Evolutionary conservation across 2,113 vertebrate species (phyloP).

Genomic region (Nesogale talazaci): DNA sequence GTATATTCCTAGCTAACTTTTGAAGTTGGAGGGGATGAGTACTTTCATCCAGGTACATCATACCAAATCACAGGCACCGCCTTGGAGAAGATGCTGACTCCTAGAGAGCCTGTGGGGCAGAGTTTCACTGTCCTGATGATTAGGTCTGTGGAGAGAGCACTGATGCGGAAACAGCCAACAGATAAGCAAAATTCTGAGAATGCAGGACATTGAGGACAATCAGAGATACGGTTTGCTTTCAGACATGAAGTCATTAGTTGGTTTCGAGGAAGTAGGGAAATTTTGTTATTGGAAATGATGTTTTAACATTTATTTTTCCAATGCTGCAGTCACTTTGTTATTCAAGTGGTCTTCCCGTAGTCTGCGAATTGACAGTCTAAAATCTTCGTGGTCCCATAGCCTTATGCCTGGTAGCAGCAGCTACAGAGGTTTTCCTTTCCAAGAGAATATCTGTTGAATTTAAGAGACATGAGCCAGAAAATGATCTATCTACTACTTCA

Average conservation of each 20-base stretch:
- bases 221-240: not conserved
- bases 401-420: not conserved
- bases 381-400: not conserved
- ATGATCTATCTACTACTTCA: not conserved
- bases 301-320: constrained; percentile 5
- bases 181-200: not conserved
- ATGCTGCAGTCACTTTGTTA: not conserved
- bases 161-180: not conserved
- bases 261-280: not conserved
- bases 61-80: no score
- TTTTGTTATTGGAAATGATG: not conserved
- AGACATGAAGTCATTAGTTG: not conserved
- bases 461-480: not conserved
- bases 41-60: no score
- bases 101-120: no score
- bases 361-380: not conserved
- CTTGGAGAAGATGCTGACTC: no score
- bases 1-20: no score
- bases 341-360: not conserved
- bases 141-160: not conserved
- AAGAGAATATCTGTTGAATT: not conserved
- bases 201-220: not conserved
- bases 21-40: no score
- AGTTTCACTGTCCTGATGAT: no score
- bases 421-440: no score